Percentiles rank a stretch among this genome's conserved stretches.
Evolutionary conservation across 2,797 vertebrate species (phyloP).

Genomic region (Kryptolebias ocellatus): DNA sequence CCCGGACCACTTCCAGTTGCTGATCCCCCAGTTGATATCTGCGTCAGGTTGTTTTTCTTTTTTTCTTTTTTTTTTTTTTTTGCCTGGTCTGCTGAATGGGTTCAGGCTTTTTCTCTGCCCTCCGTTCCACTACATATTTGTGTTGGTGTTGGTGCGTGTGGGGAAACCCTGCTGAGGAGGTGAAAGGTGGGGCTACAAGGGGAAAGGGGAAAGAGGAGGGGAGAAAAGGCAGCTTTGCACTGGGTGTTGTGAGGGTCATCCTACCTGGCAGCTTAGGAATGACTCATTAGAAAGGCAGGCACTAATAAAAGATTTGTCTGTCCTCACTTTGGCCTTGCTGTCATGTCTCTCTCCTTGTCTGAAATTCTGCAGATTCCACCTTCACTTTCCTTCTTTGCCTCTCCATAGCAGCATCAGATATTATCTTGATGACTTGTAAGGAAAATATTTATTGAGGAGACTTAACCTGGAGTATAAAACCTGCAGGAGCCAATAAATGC

Average conservation of each 20-base stretch:
- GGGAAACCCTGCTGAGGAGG: constrained; percentile 64
- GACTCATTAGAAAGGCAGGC: constrained; percentile 69
- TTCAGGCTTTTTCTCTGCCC: constrained; percentile 36
- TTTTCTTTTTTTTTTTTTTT: constrained; percentile 18
- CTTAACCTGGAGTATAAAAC: constrained; percentile 36
- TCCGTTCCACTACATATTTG: constrained; percentile 61
- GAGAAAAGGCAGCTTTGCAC: constrained; percentile 36
- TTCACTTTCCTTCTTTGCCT: constrained; percentile 49
- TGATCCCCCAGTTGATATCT: constrained; percentile 59
- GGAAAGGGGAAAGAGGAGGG: constrained; percentile 31
- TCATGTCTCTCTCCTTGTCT: constrained; percentile 55
- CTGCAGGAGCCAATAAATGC: constrained; percentile 23
- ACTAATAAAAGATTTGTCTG: constrained; percentile 78
- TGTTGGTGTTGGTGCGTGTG: constrained; percentile 53
- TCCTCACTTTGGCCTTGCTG: constrained; percentile 71
- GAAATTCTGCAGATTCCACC: constrained; percentile 75
- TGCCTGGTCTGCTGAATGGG: constrained; percentile 58
- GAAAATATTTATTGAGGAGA: constrained; percentile 50
- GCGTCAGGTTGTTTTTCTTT: constrained; percentile 41
- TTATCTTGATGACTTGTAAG: constrained; percentile 60
- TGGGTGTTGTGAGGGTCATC: constrained; percentile 56
- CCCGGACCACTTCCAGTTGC: constrained; percentile 28
- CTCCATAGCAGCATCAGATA: constrained; percentile 58
- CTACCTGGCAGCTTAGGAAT: constrained; percentile 78
- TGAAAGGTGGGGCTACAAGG: constrained; percentile 40